phyloP scores from a whole-genome alignment of 2,113 vertebrate genomes.

The Paracanthobrama guichenoti region DNA sequence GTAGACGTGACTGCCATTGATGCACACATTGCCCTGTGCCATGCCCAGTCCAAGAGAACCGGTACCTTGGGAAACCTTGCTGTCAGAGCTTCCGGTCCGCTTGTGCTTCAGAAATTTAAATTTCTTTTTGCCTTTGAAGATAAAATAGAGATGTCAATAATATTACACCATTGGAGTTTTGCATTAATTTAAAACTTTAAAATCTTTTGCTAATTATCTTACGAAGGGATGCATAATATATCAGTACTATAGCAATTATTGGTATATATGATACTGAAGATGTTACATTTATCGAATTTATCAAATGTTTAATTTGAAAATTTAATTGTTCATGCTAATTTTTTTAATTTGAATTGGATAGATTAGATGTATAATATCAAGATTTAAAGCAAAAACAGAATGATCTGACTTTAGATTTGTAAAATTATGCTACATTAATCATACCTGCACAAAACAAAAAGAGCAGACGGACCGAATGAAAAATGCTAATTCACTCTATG shows the following conservation, averaged over 20 bases:
- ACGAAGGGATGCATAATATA: not conserved
- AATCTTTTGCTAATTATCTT: not conserved
- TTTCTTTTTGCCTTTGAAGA: conserved; percentile 75
- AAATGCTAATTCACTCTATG: no score
- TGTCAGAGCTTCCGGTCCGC: conserved; percentile 79
- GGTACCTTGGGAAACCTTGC: conserved; percentile 74
- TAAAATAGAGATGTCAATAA: not conserved
- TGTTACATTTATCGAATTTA: not conserved
- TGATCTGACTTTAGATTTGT: no score
- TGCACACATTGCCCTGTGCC: conserved; percentile 84
- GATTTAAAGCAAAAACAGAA: no score
- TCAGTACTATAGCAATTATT: not conserved
- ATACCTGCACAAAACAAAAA: no score
- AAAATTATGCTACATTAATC: no score
- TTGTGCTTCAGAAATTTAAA: conserved; percentile 81
- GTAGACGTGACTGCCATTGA: conserved; percentile 90
- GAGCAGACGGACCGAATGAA: no score
- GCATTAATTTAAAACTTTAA: not conserved
- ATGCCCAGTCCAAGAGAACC: conserved; percentile 73
- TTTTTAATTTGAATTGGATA: no score
- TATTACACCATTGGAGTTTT: not conserved
- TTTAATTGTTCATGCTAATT: not conserved
- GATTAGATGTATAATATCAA: no score
- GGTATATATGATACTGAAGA: not conserved
- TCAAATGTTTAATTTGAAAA: no score